Evolutionary conservation across 1,140 invertebrate species (phyloP), one percentile per base, ranked within the genome.

Genomic region (Zaprionus inermis): DNA sequence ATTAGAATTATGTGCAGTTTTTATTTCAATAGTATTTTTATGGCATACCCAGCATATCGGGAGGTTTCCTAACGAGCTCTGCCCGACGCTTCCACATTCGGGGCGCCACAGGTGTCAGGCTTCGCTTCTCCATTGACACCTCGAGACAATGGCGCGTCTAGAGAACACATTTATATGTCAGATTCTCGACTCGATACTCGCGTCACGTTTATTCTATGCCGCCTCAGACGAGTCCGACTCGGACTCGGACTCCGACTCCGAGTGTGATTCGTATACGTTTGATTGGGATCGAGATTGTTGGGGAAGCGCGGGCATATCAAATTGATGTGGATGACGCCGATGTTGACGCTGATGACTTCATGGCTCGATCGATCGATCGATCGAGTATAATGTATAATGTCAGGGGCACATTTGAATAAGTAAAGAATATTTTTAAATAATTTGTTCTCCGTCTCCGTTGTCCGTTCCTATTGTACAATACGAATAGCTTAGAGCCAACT

Each of bases 361-460:
- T 86, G 85, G 81, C 81, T 28, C 24, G 24, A 24, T 24, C 22
- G 22, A 24, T 24, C 22, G 1, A 3, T 28, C 24, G 30, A 32
- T 32, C 4, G 30, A 32, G 20, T 57, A 58, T 49, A 55, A 30
- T 64, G 22, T 72, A 52, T 65, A 72, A 76, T 78, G 77, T 69
- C 64, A 52, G 72, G 36, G 59, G 38, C 76, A 51, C 64, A 82
- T 88, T 88, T 88, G 84, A 89, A 88, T 84, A 69, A 73, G 84
- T 51, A 89, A 84, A 89, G 84, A 88, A 88, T 88, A 80, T 85
- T 79, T 85, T 86, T 41, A 72, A 84, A 78, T 80, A 77, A 71
- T 80, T 73, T 75, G 32, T 38, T 44, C 54, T 44, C 28, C 12
- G 10, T 49, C 14, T 46, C 10, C 30, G n/a, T n/a, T n/a, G n/a